These are phyloP conservation scores for Haliclona indistincta DNA, from an alignment of 37 sponge, comb jelly and placozoan genomes.

Conservation along the genomic window DNA sequence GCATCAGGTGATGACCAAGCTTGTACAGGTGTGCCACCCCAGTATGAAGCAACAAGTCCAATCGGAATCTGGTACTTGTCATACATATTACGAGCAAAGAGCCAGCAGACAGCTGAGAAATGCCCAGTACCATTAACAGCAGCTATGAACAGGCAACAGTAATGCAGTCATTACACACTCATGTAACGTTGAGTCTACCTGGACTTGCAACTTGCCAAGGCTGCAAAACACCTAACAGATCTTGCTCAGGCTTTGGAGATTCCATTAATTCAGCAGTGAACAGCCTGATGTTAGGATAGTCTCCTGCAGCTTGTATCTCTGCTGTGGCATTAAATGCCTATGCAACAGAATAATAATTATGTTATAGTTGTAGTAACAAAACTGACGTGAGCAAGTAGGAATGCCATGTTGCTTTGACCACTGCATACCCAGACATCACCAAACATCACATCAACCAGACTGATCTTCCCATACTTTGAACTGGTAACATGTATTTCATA, in stretches of 20 bases:
- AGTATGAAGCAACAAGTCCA: slow-evolving; percentile 22
- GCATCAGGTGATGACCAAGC: slow-evolving; percentile 41
- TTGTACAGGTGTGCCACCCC: slow-evolving; percentile 43
- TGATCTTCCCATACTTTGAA: background rate
- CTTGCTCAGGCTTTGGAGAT: slow-evolving; percentile 40
- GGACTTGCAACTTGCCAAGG: slow-evolving; percentile 51
- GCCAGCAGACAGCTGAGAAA: slow-evolving; percentile 45
- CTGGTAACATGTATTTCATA: background rate
- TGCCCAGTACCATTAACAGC: background rate
- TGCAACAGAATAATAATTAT: background rate
- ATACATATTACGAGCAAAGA: slow-evolving; percentile 39
- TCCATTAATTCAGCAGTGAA: slow-evolving; percentile 49
- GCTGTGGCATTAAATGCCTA: slow-evolving; percentile 67
- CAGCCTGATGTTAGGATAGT: slow-evolving; percentile 59
- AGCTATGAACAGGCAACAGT: background rate
- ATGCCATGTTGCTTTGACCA: slow-evolving; percentile 51
- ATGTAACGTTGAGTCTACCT: slow-evolving; percentile 1
- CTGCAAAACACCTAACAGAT: slow-evolving; percentile 35
- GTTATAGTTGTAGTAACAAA: background rate
- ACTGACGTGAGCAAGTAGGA: slow-evolving; percentile 9
- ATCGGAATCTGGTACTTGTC: slow-evolving; percentile 6
- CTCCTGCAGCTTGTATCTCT: slow-evolving; percentile 46
- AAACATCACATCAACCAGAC: slow-evolving; percentile 29
- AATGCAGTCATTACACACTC: background rate
- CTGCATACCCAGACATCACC: slow-evolving; percentile 52